Evolutionary conservation across 2,888 invertebrate genomes (phyloP), one percentile per base, ranked within the genome.

Genomic region (Linnaemya vulpina): DNA sequence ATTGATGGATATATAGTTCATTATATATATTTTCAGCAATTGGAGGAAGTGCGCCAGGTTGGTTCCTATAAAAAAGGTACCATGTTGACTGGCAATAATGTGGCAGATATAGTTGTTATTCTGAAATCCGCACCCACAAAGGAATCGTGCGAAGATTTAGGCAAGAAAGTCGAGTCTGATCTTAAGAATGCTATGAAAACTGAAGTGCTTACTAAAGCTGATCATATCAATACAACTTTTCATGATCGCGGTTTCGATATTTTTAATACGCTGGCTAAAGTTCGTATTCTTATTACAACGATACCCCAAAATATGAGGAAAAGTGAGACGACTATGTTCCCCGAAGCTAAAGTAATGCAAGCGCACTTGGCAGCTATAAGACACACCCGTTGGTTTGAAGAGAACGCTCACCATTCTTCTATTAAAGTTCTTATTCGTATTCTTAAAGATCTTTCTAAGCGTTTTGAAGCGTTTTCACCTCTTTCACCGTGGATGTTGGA

Each of bases 1-100:
- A 4, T 43, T 13, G 11, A 4, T 43, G 8, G 11, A 5, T 7
- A 15, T 40, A 5, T 20, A 35, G 15, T 51, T 51, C 1, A 46
- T 20, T 38, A 20, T 30, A 93, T 93, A 30, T 17, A 11, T 20
- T 70, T 92, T 17, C 88, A 97, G 96, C 96, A 97, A 95, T 93
- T 98, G 67, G 97, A 98, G 90, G 99, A 99, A 93, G 98, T 98
- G 0, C 94, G 98, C 1, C 98, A 98, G 93, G 99, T 99, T 9
- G 99, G 99, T 0, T 98, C 99, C 0, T 99, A 98, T 92, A 99
- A 99, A 92, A 99, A 99, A 90, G 98, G 99, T 1, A 99, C 99
- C 0, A 98, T 99, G 96, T 95, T 99, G 91, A 96, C 97, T 0
- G 98, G 98, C 1, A 97, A 97, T 92, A 98, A 98, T 91, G 96